Percentiles rank a stretch among this genome's conserved stretches.
Conservation (phyloP, 2,888 invertebrate genomes). For the Troilus luridus region DNA sequence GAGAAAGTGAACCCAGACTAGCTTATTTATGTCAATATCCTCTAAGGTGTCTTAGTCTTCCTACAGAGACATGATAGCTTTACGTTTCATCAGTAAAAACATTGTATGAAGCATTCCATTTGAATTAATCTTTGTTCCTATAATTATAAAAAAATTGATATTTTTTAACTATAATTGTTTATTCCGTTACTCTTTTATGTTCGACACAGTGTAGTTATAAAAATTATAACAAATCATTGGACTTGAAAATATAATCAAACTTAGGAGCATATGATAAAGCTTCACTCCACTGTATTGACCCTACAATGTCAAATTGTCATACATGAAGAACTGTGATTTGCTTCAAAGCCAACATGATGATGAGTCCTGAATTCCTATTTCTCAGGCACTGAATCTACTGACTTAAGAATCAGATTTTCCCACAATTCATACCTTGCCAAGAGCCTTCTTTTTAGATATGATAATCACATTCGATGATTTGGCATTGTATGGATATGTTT, state of each 20-base stretch:
- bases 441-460: no score
- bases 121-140: neutral
- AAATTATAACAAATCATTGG: neutral
- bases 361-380: no score
- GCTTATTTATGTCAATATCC: neutral
- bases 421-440: no score
- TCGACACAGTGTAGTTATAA: neutral
- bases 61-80: neutral
- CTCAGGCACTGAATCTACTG: no score
- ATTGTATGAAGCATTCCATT: neutral
- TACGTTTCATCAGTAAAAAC: neutral
- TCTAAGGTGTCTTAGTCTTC: neutral
- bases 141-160: neutral
- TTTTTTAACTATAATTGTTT: neutral
- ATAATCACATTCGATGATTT: no score
- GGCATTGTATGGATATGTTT: no score
- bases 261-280: neutral
- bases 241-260: neutral
- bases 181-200: neutral
- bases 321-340: no score
- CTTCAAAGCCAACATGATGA: no score
- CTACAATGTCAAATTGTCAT: no score
- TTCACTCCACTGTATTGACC: neutral
- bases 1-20: neutral
- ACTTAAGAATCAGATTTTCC: no score